These are phyloP conservation scores for Irena cyanogastra DNA, from an alignment of 2,113 vertebrate genomes.

Conservation along the genomic window DNA sequence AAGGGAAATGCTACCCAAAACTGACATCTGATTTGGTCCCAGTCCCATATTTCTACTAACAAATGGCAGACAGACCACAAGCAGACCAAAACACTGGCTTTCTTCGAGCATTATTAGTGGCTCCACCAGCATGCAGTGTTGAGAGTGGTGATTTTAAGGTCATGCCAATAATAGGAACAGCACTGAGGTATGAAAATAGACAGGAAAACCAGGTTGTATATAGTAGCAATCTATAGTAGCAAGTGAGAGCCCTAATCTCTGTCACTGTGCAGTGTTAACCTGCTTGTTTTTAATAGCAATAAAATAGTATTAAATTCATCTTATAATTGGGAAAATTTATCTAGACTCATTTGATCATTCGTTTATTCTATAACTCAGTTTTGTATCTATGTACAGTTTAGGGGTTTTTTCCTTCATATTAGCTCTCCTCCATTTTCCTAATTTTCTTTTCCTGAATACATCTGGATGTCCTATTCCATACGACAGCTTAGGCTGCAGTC, in stretches of 20 bases:
- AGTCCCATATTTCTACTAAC: neutral
- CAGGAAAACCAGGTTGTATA: neutral
- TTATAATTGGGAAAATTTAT: neutral
- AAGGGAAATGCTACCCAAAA: neutral
- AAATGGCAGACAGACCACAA: neutral
- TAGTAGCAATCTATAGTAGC: neutral
- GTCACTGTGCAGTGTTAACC: neutral
- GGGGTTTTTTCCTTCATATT: neutral
- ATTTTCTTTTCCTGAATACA: neutral
- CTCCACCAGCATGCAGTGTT: neutral
- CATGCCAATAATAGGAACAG: neutral
- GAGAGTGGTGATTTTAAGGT: neutral
- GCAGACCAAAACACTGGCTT: neutral
- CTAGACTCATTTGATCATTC: neutral
- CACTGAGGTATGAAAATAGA: neutral
- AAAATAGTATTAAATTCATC: neutral
- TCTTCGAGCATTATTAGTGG: neutral
- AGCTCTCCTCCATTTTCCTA: neutral
- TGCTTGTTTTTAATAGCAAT: neutral
- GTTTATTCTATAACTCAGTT: neutral
- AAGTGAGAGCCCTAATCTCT: neutral
- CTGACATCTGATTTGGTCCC: neutral
- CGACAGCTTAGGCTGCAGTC: neutral
- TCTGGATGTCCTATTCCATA: neutral
- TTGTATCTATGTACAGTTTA: neutral